phyloP scores from a whole-genome alignment of 2,113 vertebrate species.

The Neolamprologus modestus region DNA sequence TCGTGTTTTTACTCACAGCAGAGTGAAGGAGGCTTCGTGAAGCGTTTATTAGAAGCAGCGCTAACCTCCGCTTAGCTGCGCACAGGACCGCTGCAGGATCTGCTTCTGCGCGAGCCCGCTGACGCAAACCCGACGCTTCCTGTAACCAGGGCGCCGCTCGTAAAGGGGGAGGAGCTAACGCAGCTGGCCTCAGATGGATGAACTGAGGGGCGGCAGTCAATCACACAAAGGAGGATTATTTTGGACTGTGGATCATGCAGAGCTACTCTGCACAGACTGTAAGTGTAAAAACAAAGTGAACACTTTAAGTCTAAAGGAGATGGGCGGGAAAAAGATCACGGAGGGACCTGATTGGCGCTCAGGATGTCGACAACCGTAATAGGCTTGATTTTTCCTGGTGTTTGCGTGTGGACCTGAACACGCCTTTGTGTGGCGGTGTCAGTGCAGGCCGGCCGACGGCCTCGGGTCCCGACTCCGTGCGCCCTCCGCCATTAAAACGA shows the following conservation, averaged over 20 bases:
- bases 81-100: not conserved
- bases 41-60: not conserved
- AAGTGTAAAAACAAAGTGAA: not conserved
- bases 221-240: not conserved
- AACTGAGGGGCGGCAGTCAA: not conserved
- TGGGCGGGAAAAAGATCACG: not conserved
- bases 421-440: not conserved
- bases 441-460: fast-evolving
- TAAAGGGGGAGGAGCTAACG: not conserved
- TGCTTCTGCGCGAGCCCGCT: not conserved
- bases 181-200: not conserved
- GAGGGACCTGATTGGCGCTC: not conserved
- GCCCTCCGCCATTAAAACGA: not conserved
- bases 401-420: not conserved
- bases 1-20: fast-evolving
- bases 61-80: not conserved
- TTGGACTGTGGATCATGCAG: not conserved
- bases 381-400: not conserved
- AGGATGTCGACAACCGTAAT: not conserved
- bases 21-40: not conserved
- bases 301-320: not conserved
- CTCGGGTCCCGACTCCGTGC: not conserved
- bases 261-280: not conserved
- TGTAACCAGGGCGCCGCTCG: not conserved
- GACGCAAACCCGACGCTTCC: not conserved